A percentile compares a stretch with the other conserved stretches of the same genome.
Conservation (phyloP, 2,888 invertebrate species). For the Amblyteles armatorius region DNA sequence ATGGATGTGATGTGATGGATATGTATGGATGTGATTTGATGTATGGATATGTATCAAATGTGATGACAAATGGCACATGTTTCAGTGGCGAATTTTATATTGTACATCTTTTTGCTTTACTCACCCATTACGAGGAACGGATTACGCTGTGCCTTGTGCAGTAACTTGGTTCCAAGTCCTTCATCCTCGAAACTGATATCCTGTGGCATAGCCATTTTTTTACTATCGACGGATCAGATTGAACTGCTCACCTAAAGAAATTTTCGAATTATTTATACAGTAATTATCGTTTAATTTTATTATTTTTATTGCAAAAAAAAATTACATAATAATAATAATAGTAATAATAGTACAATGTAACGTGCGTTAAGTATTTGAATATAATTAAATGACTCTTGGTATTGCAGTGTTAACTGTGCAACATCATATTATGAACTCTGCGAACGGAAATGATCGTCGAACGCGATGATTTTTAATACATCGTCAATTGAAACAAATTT, state of each 20-base stretch:
- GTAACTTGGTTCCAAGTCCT: conserved; percentile 11
- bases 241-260: conserved; percentile 52
- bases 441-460: background rate
- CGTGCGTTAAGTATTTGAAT: background rate
- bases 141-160: conserved; percentile 47
- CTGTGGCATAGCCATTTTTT: conserved; percentile 25
- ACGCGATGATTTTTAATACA: background rate
- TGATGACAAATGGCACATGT: too few species aligned
- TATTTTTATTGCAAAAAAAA: too few species aligned
- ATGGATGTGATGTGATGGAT: too few species aligned
- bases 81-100: background rate
- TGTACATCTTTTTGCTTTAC: background rate
- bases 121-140: conserved; percentile 67
- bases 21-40: too few species aligned
- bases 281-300: background rate
- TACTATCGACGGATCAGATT: background rate
- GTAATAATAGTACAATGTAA: background rate
- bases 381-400: background rate
- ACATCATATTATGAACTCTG: background rate
- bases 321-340: background rate
- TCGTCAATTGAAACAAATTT: conserved; percentile 3
- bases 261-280: background rate
- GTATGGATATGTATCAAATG: too few species aligned
- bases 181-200: conserved; percentile 15
- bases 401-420: background rate